Evolutionary conservation across 2,797 vertebrate species (phyloP).

Genomic region (Rhadinocentrus ornatus): DNA sequence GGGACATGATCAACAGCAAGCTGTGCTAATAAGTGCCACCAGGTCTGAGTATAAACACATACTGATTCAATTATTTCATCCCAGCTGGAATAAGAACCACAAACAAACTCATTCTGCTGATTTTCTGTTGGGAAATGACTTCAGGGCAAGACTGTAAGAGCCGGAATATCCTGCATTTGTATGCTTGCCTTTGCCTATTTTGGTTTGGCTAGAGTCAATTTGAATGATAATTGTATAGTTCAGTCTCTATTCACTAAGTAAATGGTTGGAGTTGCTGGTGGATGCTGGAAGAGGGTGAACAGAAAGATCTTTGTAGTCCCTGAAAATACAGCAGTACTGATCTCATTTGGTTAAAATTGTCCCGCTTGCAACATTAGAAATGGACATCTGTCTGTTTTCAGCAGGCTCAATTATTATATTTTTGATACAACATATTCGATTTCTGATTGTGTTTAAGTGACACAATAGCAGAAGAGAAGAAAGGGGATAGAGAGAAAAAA

Average conservation of each 20-base stretch:
- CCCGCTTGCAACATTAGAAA: constrained; percentile 38
- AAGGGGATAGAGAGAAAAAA: not conserved
- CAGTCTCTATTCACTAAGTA: constrained; percentile 48
- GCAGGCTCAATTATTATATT: constrained; percentile 21
- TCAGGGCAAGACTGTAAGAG: constrained; percentile 52
- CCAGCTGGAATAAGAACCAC: constrained; percentile 39
- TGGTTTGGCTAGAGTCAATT: constrained; percentile 68
- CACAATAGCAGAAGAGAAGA: constrained; percentile 19
- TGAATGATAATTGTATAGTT: constrained; percentile 57
- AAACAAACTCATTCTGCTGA: constrained; percentile 47
- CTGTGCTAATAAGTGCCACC: constrained; percentile 52
- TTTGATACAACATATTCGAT: constrained; percentile 34
- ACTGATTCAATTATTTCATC: constrained; percentile 64
- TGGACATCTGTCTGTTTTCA: constrained; percentile 22
- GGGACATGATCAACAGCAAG: constrained; percentile 28
- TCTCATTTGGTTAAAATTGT: constrained; percentile 53
- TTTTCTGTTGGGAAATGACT: constrained; percentile 35
- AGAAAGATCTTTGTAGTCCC: constrained; percentile 21
- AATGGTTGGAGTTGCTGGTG: constrained; percentile 25
- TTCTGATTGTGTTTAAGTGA: constrained; percentile 48
- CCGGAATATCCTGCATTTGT: constrained; percentile 58
- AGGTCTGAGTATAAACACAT: constrained; percentile 52
- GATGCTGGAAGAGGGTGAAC: constrained; percentile 9
- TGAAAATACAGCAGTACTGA: constrained; percentile 38
- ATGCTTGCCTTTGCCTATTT: constrained; percentile 40